Conservation (phyloP, 2,888 invertebrate species). For the Teleogryllus oceanicus region DNA sequence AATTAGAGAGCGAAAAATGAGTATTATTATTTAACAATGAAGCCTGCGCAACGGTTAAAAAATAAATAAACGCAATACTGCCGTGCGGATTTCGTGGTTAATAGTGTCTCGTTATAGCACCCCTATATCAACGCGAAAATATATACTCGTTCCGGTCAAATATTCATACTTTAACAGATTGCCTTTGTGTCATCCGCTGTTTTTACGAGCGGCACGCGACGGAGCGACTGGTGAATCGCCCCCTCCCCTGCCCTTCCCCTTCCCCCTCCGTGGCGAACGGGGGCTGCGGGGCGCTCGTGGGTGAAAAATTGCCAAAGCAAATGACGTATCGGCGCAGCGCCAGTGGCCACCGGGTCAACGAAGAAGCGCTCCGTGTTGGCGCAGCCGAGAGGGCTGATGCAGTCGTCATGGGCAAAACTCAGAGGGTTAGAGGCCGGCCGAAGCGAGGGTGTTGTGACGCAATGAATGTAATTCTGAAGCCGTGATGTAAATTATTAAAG, state of each 20-base stretch:
- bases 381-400: too few relatives aligned
- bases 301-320: background rate
- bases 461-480: too few relatives aligned
- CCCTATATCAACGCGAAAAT: background rate
- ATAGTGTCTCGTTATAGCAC: background rate
- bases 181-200: background rate
- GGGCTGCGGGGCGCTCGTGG: background rate
- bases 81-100: background rate
- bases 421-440: too few relatives aligned
- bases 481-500: too few relatives aligned
- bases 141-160: background rate
- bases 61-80: background rate
- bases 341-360: too few relatives aligned
- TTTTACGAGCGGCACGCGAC: background rate
- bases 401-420: too few relatives aligned
- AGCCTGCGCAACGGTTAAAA: background rate
- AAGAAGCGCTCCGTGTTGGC: too few relatives aligned
- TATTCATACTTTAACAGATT: constrained; percentile 10
- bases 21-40: background rate
- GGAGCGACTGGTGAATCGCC: too few relatives aligned
- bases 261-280: background rate
- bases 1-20: background rate
- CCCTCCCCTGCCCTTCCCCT: too few relatives aligned
- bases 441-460: too few relatives aligned
- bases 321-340: too few relatives aligned